Evolutionary conservation across 2,888 invertebrate genomes (phyloP).

Genomic region (Pterostichus niger): DNA sequence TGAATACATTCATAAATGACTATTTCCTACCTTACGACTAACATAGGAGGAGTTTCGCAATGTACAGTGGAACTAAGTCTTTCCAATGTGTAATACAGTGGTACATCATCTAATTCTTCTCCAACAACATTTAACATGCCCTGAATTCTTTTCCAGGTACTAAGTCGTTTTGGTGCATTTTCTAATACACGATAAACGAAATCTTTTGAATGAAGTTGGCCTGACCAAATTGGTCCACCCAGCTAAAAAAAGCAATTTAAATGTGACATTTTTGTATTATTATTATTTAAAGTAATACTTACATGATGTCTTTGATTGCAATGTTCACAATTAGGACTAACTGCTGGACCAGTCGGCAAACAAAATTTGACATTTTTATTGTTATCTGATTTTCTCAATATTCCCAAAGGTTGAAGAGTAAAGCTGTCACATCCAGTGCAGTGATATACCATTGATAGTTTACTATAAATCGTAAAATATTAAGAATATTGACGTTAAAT

Average conservation of each 20-base stretch:
- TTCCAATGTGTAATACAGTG: slow-evolving; percentile 93
- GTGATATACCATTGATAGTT: slow-evolving; percentile 92
- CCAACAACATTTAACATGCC: slow-evolving; percentile 89
- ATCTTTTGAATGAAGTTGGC: slow-evolving; percentile 87
- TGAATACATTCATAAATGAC: neutral
- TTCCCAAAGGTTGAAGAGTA: slow-evolving; percentile 88
- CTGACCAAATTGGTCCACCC: slow-evolving; percentile 97
- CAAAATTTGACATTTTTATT: slow-evolving; percentile 82
- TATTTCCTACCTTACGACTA: slow-evolving; percentile 81
- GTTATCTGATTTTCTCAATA: slow-evolving; percentile 80
- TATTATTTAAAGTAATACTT: slow-evolving; percentile 72
- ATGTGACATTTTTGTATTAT: neutral
- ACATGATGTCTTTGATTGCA: slow-evolving; percentile 89
- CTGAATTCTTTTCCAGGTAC: slow-evolving; percentile 86
- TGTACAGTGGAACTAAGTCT: slow-evolving; percentile 87
- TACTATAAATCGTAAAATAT: slow-evolving; percentile 78
- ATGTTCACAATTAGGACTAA: slow-evolving; percentile 84
- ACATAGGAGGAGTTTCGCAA: slow-evolving; percentile 84
- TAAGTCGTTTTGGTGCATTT: slow-evolving; percentile 77
- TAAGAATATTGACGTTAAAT: too few species aligned
- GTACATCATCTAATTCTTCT: slow-evolving; percentile 91
- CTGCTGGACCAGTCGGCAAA: slow-evolving; percentile 85
- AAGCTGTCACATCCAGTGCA: slow-evolving; percentile 94
- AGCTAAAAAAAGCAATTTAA: slow-evolving; percentile 78
- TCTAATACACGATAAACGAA: slow-evolving; percentile 87